Evolutionary conservation across 2,888 invertebrate species (phyloP), one percentile per base, ranked within the genome.

Genomic region (Drosophila putrida): DNA sequence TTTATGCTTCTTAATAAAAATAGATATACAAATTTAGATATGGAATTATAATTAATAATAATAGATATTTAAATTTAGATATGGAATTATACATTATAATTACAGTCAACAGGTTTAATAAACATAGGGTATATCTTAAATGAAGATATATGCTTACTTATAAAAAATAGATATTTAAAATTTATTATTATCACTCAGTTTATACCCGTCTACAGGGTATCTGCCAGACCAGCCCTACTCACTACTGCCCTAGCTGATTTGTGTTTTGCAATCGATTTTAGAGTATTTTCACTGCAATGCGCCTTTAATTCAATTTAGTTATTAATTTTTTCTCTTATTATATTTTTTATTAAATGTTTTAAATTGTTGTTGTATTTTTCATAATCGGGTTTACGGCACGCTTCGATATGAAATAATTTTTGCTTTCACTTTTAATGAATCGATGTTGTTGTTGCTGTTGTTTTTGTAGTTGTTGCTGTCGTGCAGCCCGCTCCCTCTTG

Each of bases 381-480:
- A 87, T 85, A 84, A 89, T 84, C 80, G 59, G 68, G 80, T 68
- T 82, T 76, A 65, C 75, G 71, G 82, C 80, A 58, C 68, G 71
- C 70, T 58, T 65, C 72, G 65, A 84, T 82, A 84, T 87, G 85
- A 82, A 86, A 80, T 87, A 78, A 84, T 80, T 84, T 74, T 84
- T 75, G 88, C 85, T 86, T 86, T 86, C 85, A 86, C 85, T 86
- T 86, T 86, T 84, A 84, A 84, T 84, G 74, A 88, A 84, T 77
- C 68, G 87, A 63, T 68, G 57, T 44, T 36, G 35, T 58, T 41
- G 57, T 27, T 61, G 39, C 38, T 53, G 41, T 54, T 51, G 36
- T 33, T 47, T 27, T 38, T 50, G 27, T n/a, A 6, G 28, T 2
- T 31, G 31, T 31, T 31, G 31, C n/a, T n/a, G n/a, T 70, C 46